phyloP scores from a whole-genome alignment of 2,888 invertebrate genomes.

The Epirrhoe tristata region DNA sequence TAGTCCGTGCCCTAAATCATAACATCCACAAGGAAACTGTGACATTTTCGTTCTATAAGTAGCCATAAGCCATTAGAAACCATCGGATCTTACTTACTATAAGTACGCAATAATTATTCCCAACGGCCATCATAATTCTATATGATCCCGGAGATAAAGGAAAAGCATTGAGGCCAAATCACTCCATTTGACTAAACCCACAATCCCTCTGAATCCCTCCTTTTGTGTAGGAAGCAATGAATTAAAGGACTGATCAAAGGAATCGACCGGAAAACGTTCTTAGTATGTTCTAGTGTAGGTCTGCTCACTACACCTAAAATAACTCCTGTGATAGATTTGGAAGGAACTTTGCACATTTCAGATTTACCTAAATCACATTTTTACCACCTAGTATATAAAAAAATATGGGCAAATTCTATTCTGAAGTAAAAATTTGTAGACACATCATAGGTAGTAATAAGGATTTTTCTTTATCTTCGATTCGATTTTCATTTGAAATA shows the following conservation, averaged over 20 bases:
- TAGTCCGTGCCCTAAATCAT: constrained; percentile 20
- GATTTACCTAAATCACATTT: not conserved
- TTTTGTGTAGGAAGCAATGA: constrained; percentile 26
- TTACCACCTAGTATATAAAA: too few relatives aligned
- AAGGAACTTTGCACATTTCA: not conserved
- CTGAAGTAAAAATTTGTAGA: too few relatives aligned
- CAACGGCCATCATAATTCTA: constrained; percentile 13
- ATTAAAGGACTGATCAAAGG: constrained; percentile 29
- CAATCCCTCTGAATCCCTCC: constrained; percentile 18
- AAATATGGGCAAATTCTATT: too few relatives aligned
- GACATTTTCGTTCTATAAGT: constrained; percentile 18
- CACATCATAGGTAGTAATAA: too few relatives aligned
- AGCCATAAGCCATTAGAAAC: constrained; percentile 16
- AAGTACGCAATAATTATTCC: constrained; percentile 17
- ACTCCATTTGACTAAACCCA: constrained; percentile 22
- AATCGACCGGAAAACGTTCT: constrained; percentile 21
- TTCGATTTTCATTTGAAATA: too few relatives aligned
- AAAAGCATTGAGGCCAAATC: constrained; percentile 23
- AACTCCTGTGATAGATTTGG: not conserved
- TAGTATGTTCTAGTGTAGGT: constrained; percentile 5
- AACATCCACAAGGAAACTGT: constrained; percentile 20
- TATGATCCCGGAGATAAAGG: constrained; percentile 24
- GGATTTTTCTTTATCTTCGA: too few relatives aligned
- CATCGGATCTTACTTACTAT: constrained; percentile 11
- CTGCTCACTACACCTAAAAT: not conserved